Percentiles rank a stretch among this genome's conserved stretches.
Evolutionary conservation across 2,113 vertebrate species (phyloP).

Genomic region (Muscicapa adusta): DNA sequence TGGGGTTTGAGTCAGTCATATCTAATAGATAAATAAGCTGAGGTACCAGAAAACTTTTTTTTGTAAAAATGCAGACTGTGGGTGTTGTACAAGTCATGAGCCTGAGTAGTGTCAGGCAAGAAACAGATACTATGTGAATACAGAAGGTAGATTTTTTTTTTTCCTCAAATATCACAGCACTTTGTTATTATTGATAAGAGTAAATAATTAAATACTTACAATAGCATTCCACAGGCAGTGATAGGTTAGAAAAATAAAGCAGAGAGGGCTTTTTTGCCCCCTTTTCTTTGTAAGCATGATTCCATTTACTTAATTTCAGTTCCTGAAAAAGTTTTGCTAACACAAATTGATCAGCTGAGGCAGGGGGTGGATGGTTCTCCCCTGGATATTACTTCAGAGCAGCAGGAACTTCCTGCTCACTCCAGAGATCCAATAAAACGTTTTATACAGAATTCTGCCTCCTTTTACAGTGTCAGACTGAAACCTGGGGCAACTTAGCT

Average conservation of each 20-base stretch:
- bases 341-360: neutral
- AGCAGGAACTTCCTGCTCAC: neutral
- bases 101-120: neutral
- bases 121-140: neutral
- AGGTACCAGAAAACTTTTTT: neutral
- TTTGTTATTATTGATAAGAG: neutral
- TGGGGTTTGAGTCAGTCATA: neutral
- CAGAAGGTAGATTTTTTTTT: neutral
- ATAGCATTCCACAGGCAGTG: neutral
- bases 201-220: neutral
- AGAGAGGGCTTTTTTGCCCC: neutral
- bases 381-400: neutral
- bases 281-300: neutral
- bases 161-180: neutral
- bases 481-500: neutral
- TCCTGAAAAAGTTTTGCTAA: neutral
- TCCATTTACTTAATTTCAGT: neutral
- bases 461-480: neutral
- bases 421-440: neutral
- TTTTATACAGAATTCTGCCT: neutral
- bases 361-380: neutral
- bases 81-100: neutral
- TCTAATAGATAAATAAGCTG: neutral
- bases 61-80: neutral
- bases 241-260: neutral